Conservation (phyloP, 1,140 invertebrate species). For the Papilio helenus region DNA sequence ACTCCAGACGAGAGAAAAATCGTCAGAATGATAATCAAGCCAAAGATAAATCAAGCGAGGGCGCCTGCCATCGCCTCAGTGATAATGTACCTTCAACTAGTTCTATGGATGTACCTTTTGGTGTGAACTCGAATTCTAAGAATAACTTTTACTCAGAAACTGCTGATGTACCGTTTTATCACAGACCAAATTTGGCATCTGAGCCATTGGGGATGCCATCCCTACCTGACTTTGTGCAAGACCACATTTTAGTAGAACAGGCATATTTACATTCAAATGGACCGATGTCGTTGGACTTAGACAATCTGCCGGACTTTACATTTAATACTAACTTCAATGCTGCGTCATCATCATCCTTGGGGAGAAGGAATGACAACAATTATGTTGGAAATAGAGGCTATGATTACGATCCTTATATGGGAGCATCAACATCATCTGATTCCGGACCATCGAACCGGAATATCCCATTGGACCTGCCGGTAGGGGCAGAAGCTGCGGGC, state of each 20-base stretch:
- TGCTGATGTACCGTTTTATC: constrained; percentile 69
- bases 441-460: constrained; percentile 54
- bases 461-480: constrained; percentile 79
- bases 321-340: constrained; percentile 78
- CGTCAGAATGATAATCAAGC: constrained; percentile 68
- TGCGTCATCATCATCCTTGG: constrained; percentile 64
- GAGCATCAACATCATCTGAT: constrained; percentile 62
- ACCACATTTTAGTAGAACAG: constrained; percentile 86
- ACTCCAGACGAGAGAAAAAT: constrained; percentile 64
- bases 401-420: constrained; percentile 70
- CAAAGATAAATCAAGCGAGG: constrained; percentile 73
- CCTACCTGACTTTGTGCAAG: constrained; percentile 87
- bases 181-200: constrained; percentile 71
- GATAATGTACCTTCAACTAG: constrained; percentile 76
- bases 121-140: constrained; percentile 76
- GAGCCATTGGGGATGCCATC: constrained; percentile 81
- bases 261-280: constrained; percentile 82
- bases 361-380: constrained; percentile 63
- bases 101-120: constrained; percentile 78
- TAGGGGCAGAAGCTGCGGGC: constrained; percentile 65
- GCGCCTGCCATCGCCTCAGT: constrained; percentile 61
- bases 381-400: constrained; percentile 66
- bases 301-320: constrained; percentile 85
- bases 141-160: constrained; percentile 72
- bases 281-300: constrained; percentile 79